Evolutionary conservation across 2,888 invertebrate genomes (phyloP), one percentile per base, ranked within the genome.

Genomic region (Lysandra coridon): DNA sequence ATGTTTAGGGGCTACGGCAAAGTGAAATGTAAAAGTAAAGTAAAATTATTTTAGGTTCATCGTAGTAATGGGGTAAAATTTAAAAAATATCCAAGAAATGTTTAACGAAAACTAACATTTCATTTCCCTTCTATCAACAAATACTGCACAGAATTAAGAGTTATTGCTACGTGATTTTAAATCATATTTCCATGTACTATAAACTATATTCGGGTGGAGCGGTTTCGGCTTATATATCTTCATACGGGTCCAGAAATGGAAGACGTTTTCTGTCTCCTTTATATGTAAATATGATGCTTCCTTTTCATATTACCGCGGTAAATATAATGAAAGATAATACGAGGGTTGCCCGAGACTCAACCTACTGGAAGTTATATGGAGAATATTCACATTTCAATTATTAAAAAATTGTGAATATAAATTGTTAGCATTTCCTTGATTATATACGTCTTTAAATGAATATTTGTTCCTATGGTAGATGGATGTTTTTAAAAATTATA

Each of bases 241-340:
- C 82, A 80, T 82, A 79, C 53, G 79, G 79, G 79, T 78, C 80
- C 49, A 80, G 79, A 81, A 83, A 83, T 83, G 82, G 80, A 81
- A 82, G 81, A 80, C 82, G 81, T 83, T 80, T 79, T 78, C 80
- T 80, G 78, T 77, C 78, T 80, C 78, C 80, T 81, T 80, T 80
- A 80, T 79, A 80, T 81, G 80, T 79, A 79, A 79, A 79, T 79
- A 79, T 60, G 76, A 76, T 76, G 76, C 53, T 57, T 76, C 74
- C 74, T 76, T 76, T 53, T 57, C 53, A 76, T 76, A 53, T 76
- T 76, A 57, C 76, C 33, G 53, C 23, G 33, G 76, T 57, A 33
- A 44, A 44, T 74, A 74, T 74, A 44, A 74, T 74, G 40, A 74
- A 44, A 74, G 40, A 44, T 74, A 74, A 23, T 44, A 74, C 44